Conservation (phyloP, 1,140 invertebrate species). For the Psix sp. region DNA sequence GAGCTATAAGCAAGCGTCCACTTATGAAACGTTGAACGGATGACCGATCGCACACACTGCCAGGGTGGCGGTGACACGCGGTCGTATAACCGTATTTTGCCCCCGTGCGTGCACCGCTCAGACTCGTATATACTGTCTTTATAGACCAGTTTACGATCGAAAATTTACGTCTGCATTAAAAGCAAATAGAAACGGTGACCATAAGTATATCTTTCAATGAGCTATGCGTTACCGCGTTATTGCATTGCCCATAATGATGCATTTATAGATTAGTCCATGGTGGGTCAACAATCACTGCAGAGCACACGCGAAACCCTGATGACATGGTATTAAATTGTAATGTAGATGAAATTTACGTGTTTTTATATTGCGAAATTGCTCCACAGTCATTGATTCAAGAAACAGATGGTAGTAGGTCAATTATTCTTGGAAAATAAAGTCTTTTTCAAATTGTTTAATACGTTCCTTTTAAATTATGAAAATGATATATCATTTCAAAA, state of each 20-base stretch:
- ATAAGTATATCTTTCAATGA: conserved; percentile 49
- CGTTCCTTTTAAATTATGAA: too few relatives aligned
- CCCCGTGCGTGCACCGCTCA: conserved; percentile 59
- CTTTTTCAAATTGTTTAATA: too few relatives aligned
- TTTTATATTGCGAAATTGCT: conserved; percentile 2
- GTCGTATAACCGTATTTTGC: conserved; percentile 68
- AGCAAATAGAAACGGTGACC: conserved; percentile 43
- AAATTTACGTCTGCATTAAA: conserved; percentile 56
- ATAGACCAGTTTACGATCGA: conserved; percentile 52
- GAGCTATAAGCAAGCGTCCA: conserved; percentile 30
- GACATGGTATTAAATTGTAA: conserved; percentile 19
- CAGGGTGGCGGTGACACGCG: conserved; percentile 65
- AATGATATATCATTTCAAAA: too few relatives aligned
- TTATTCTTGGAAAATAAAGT: too few relatives aligned
- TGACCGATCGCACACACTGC: conserved; percentile 49
- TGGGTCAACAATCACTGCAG: conserved; percentile 24
- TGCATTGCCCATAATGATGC: conserved; percentile 57
- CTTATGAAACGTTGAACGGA: conserved; percentile 51
- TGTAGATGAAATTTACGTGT: conserved; percentile 4
- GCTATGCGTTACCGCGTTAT: conserved; percentile 36
- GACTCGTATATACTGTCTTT: conserved; percentile 38
- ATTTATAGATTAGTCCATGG: conserved; percentile 44
- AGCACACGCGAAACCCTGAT: conserved; percentile 22
- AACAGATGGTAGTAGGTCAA: too few relatives aligned
- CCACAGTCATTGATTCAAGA: neutral